These are phyloP conservation scores for Tetragonisca angustula DNA, from an alignment of 2,888 invertebrate species.

Conservation along the genomic window DNA sequence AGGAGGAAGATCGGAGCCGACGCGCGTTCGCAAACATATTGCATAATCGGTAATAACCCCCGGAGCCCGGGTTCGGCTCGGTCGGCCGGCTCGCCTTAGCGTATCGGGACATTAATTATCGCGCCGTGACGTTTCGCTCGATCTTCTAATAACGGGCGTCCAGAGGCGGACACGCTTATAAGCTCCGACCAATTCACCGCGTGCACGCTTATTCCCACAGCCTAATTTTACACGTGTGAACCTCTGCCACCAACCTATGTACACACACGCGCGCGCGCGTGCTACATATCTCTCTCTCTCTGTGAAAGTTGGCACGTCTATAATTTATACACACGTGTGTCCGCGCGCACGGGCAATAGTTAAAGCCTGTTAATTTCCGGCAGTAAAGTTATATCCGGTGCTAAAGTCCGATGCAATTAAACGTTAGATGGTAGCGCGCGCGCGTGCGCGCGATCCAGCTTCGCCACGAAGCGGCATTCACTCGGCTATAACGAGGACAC, in stretches of 20 bases:
- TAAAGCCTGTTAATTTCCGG: constrained; percentile 79
- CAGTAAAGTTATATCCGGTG: constrained; percentile 77
- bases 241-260: background rate
- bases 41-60: constrained; percentile 65
- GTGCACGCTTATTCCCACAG: constrained; percentile 39
- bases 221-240: constrained; percentile 33
- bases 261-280: no score
- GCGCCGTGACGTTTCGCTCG: constrained; percentile 61
- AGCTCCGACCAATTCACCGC: constrained; percentile 31
- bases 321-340: constrained; percentile 42
- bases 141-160: constrained; percentile 60
- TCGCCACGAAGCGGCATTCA: constrained; percentile 68
- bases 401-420: constrained; percentile 79
- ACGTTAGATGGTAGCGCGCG: constrained; percentile 71
- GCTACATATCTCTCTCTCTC: background rate
- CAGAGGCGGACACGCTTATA: constrained; percentile 45
- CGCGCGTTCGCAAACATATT: constrained; percentile 48
- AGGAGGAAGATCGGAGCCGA: constrained; percentile 19
- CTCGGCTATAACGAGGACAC: constrained; percentile 72
- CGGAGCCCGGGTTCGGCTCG: background rate
- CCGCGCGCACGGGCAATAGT: constrained; percentile 64
- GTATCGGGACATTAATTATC: constrained; percentile 69
- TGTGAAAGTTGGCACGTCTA: constrained; percentile 2
- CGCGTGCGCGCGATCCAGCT: background rate
- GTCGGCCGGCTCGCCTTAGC: constrained; percentile 29